Evolutionary conservation across 2,113 vertebrate species (phyloP).

Genomic region (Andinoacara biseriatus): DNA sequence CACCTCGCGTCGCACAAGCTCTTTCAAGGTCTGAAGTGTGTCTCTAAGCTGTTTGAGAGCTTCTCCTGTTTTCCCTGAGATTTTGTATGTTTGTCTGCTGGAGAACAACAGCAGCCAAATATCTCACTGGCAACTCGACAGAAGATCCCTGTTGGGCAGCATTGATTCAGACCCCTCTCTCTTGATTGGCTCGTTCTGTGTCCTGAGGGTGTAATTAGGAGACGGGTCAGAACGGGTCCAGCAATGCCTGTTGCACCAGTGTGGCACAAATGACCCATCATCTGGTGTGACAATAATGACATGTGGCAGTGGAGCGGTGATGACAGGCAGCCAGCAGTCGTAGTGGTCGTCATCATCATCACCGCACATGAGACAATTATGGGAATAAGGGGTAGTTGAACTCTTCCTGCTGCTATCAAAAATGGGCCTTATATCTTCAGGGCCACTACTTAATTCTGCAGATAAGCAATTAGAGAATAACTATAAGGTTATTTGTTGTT

Average conservation of each 20-base stretch:
- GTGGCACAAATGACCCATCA: slow-evolving; percentile 74
- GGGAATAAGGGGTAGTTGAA: slow-evolving; percentile 15
- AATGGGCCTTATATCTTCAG: slow-evolving; percentile 24
- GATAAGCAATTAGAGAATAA: slow-evolving; percentile 7
- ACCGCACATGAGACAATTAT: slow-evolving; percentile 25
- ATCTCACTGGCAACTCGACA: slow-evolving; percentile 50
- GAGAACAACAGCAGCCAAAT: slow-evolving; percentile 34
- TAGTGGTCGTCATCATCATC: slow-evolving; percentile 42
- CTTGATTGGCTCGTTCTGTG: slow-evolving; percentile 37
- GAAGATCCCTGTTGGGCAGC: slow-evolving; percentile 30
- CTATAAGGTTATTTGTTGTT: neutral
- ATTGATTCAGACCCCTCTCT: slow-evolving; percentile 22
- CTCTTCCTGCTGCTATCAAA: slow-evolving; percentile 16
- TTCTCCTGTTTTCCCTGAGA: slow-evolving; percentile 31
- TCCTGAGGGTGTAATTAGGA: slow-evolving; percentile 79
- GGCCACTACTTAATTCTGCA: slow-evolving; percentile 7
- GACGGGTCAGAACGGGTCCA: slow-evolving; percentile 62
- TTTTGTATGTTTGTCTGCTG: slow-evolving; percentile 11
- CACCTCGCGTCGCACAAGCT: neutral
- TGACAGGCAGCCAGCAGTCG: slow-evolving; percentile 55
- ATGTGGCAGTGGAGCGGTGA: slow-evolving; percentile 43
- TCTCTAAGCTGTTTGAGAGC: slow-evolving; percentile 22
- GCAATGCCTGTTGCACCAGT: slow-evolving; percentile 58
- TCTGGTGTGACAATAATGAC: slow-evolving; percentile 64
- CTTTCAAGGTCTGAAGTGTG: slow-evolving; percentile 32